A percentile compares a stretch with the other conserved stretches of the same genome.
Evolutionary conservation across 2,797 vertebrate species (phyloP).

Genomic region (Nannoperca obscura): DNA sequence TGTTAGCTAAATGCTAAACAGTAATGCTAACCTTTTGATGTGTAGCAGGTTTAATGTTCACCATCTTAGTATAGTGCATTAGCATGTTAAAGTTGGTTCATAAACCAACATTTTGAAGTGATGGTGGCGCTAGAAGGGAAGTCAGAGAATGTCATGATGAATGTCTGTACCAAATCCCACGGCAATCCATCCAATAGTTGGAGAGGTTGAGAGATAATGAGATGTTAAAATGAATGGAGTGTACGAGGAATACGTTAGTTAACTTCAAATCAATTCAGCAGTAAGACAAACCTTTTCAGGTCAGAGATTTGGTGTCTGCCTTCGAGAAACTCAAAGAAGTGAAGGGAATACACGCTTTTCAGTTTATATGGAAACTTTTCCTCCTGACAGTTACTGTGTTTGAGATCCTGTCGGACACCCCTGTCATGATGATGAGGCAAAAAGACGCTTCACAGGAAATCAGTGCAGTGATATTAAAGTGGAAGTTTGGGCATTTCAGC

Average conservation of each 20-base stretch:
- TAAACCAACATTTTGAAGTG: neutral
- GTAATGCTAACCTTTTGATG: neutral
- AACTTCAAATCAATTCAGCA: too few species aligned
- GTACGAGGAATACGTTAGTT: neutral
- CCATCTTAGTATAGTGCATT: neutral
- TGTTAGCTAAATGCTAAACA: neutral
- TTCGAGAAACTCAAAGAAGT: neutral
- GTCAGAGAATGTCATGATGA: neutral
- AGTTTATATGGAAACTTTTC: neutral
- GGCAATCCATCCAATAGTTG: neutral
- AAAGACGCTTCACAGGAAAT: conserved; percentile 11
- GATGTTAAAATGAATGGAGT: neutral
- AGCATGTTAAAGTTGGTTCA: neutral
- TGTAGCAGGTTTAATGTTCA: neutral
- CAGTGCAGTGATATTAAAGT: neutral
- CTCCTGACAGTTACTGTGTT: neutral
- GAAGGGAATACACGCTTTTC: neutral
- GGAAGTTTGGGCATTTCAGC: neutral
- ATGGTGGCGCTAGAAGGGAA: neutral
- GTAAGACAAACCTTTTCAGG: neutral
- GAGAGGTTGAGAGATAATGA: too few species aligned
- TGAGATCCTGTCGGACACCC: neutral
- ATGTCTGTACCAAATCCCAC: neutral
- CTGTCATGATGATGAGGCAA: conserved; percentile 45
- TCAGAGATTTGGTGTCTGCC: neutral